Evolutionary conservation across 2,888 invertebrate genomes (phyloP).

Genomic region (Erannis defoliaria): DNA sequence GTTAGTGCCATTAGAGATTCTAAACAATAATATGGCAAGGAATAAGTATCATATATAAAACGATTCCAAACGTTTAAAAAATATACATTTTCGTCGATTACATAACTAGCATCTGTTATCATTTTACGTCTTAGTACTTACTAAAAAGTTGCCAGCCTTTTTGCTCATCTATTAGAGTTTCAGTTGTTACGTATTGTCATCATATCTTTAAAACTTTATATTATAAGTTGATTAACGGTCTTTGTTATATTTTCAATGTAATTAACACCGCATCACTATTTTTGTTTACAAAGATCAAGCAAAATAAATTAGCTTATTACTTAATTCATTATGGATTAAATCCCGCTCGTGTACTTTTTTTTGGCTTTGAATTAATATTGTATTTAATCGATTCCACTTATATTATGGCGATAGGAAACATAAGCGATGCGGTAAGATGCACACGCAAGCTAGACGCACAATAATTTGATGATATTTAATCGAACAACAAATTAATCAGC

Average conservation of each 20-base stretch:
- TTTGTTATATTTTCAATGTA: neutral
- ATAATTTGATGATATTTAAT: neutral
- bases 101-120: neutral
- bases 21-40: constrained; percentile 46
- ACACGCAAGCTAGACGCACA: neutral
- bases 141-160: constrained; percentile 29
- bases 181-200: neutral
- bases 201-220: neutral
- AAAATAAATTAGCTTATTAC: neutral
- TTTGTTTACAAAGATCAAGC: neutral
- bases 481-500: neutral
- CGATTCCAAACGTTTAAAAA: constrained; percentile 8
- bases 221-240: neutral
- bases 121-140: constrained; percentile 4
- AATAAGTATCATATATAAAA: constrained; percentile 29
- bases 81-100: neutral
- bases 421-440: neutral
- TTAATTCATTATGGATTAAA: neutral
- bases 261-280: neutral
- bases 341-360: neutral
- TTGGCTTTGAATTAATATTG: neutral
- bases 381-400: neutral
- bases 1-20: constrained; percentile 49
- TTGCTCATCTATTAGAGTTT: constrained; percentile 2
- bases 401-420: neutral